These are phyloP conservation scores for Ptychochromis oligacanthus DNA, from an alignment of 2,113 vertebrate species.

Conservation along the genomic window DNA sequence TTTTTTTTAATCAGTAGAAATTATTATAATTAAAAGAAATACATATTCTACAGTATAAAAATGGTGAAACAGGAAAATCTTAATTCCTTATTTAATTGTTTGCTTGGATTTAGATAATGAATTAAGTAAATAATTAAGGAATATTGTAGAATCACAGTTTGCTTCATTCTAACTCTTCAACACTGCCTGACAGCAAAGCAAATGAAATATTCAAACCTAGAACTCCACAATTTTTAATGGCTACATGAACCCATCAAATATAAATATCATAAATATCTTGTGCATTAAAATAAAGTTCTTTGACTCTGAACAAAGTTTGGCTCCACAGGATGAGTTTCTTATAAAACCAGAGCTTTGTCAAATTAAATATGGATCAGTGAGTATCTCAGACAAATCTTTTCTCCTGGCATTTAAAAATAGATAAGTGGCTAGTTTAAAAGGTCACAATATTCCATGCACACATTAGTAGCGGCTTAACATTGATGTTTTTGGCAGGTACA, in stretches of 20 bases:
- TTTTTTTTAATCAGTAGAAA: no score
- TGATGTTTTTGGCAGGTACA: background rate
- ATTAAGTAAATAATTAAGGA: background rate
- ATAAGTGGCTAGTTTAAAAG: background rate
- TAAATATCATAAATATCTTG: background rate
- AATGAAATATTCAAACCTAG: background rate
- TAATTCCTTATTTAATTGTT: no score
- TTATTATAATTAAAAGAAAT: no score
- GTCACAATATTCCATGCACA: background rate
- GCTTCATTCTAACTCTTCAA: background rate
- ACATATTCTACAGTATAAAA: no score
- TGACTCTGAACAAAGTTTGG: background rate
- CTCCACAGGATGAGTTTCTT: background rate
- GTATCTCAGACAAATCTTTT: background rate
- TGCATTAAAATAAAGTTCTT: background rate
- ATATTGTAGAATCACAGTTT: background rate
- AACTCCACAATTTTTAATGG: background rate
- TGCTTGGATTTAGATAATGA: background rate
- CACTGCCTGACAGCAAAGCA: no score
- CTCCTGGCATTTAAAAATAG: background rate
- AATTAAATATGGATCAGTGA: background rate
- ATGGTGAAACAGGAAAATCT: no score
- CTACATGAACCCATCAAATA: background rate
- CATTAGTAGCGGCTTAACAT: background rate
- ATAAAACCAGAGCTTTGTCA: background rate